A percentile compares a stretch with the other conserved stretches of the same genome.
phyloP scores from a whole-genome alignment of 2,113 vertebrate genomes.

The Channa maculata region DNA sequence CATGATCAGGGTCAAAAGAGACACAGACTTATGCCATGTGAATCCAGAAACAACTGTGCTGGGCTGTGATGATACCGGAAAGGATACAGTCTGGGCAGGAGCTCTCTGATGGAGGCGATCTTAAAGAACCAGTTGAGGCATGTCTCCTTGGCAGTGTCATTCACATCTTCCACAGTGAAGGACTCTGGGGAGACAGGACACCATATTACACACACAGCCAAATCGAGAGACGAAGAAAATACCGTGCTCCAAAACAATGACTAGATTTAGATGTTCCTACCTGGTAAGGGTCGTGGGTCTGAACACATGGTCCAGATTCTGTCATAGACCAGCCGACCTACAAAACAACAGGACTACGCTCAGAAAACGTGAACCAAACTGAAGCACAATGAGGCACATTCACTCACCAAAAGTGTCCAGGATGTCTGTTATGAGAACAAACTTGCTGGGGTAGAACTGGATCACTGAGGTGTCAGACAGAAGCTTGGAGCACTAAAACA shows the following conservation, averaged over 20 bases:
- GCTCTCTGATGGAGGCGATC: slow-evolving; percentile 97
- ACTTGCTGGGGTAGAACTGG: slow-evolving; percentile 99
- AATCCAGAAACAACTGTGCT: background rate
- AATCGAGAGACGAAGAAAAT: background rate
- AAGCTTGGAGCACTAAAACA: slow-evolving; percentile 94
- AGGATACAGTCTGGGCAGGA: slow-evolving; percentile 98
- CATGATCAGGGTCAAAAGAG: background rate
- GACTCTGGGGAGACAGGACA: slow-evolving; percentile 81
- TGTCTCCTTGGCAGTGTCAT: slow-evolving; percentile 96
- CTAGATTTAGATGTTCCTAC: too few relatives aligned
- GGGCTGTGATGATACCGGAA: slow-evolving; percentile 17
- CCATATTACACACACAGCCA: background rate
- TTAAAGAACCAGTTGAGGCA: slow-evolving; percentile 99
- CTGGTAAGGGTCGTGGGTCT: slow-evolving; percentile 84
- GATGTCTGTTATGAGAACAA: slow-evolving; percentile 98
- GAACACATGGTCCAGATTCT: slow-evolving; percentile 95
- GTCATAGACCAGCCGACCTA: slow-evolving; percentile 95
- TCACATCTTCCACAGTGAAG: slow-evolving; percentile 91
- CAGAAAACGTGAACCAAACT: slow-evolving; percentile 4
- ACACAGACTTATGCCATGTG: background rate
- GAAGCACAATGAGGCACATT: background rate
- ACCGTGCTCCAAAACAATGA: too few relatives aligned
- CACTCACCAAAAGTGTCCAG: slow-evolving; percentile 96
- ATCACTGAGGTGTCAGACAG: slow-evolving; percentile 97
- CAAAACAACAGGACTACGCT: slow-evolving; percentile 9